Percentiles rank a stretch among this genome's conserved stretches.
Conservation (phyloP, 2,888 invertebrate genomes). For the Coleophora deauratella region DNA sequence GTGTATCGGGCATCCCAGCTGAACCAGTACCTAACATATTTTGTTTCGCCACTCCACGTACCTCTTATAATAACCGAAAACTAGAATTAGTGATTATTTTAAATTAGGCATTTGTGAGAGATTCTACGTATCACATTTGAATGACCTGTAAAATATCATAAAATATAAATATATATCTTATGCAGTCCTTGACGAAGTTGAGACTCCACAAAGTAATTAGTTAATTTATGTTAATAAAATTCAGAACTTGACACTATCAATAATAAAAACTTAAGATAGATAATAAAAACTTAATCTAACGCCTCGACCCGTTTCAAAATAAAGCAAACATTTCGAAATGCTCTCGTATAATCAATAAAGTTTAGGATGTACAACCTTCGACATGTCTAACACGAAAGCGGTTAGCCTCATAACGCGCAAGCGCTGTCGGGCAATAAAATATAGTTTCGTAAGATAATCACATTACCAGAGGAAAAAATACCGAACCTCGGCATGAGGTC, state of each 20-base stretch:
- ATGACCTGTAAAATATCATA: background rate
- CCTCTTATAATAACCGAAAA: no score
- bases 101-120: background rate
- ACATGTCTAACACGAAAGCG: conserved; percentile 21
- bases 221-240: conserved; percentile 1
- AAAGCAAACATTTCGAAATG: conserved; percentile 7
- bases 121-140: background rate
- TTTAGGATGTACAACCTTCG: conserved; percentile 25
- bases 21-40: no score
- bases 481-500: conserved; percentile 50
- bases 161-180: no score
- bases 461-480: conserved; percentile 40
- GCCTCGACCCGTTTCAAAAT: conserved; percentile 6
- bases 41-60: no score
- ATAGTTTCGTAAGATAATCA: conserved; percentile 52
- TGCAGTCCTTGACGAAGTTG: no score
- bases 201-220: no score
- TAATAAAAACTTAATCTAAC: conserved; percentile 1
- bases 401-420: conserved; percentile 26
- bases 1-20: no score
- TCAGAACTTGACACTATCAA: conserved; percentile 1
- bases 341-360: conserved; percentile 32
- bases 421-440: conserved; percentile 32
- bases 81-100: no score
- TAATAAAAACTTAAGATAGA: background rate